These are phyloP conservation scores for Merluccius polli DNA, from an alignment of 2,797 vertebrate species.

Conservation along the genomic window DNA sequence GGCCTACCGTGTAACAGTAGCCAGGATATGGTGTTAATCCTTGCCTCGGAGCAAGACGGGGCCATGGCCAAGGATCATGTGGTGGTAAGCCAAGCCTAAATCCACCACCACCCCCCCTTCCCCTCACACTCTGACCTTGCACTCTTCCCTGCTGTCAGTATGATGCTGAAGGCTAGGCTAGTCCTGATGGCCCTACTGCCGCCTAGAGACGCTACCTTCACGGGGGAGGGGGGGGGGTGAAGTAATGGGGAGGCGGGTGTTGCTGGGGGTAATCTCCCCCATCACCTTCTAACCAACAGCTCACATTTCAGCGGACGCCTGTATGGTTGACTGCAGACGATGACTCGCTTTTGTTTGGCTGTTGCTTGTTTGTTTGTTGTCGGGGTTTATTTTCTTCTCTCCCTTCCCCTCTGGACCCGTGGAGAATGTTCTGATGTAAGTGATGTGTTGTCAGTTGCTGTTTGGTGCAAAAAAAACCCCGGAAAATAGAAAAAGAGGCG, in stretches of 20 bases:
- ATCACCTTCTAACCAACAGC: no score
- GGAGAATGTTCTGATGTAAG: no score
- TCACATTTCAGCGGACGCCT: no score
- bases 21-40: constrained; percentile 65
- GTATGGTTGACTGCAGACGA: no score
- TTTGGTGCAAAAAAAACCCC: no score
- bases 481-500: no score
- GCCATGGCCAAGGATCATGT: constrained; percentile 60
- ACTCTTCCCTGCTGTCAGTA: constrained; percentile 53
- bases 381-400: no score
- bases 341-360: no score
- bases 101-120: constrained; percentile 3
- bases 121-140: constrained; percentile 63
- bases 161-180: constrained; percentile 56
- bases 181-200: constrained; percentile 62
- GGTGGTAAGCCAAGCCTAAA: constrained; percentile 67
- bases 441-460: no score
- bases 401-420: no score
- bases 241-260: constrained; percentile 34
- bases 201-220: constrained; percentile 57
- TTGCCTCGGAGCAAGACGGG: constrained; percentile 61
- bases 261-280: no score
- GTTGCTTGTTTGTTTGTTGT: no score
- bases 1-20: constrained; percentile 59
- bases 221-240: constrained; percentile 19